Base-by-base conservation (phyloP, 2,113 vertebrate species). In the Cinclus mexicanus region DNA sequence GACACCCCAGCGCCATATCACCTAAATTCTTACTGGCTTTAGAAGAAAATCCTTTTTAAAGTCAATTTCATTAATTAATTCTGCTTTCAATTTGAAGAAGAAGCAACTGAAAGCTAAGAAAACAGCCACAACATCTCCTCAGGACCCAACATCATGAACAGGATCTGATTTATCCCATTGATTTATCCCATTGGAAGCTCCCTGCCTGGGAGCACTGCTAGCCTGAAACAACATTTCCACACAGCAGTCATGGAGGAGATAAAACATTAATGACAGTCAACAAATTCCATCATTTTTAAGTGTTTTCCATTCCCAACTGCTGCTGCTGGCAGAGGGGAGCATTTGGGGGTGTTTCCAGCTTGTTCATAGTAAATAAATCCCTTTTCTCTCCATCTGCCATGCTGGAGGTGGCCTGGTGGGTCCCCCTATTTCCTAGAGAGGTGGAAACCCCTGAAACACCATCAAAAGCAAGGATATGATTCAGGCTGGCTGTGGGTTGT, bases 301-400 rank as follows among this genome's bases (percentile, higher is more conserved):
- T 68, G 88, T 60, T 90, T 86, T 93, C 76, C 56, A 59, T 89
- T 90, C 90, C 92, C 76, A 94, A 81, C 85, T 86, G 88, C 90
- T 0, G 6, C 87, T 92, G 85, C 85, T 96, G 96, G 95, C 94
- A 94, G 71, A 96, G 64, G 94, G 82, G 90, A 93, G 68, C 5
- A 4, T 68, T 71, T 90, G 88, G 85, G 87, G 94, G 78, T 60
- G 88, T 96, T 97, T 79, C 92, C 88, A 68, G 68, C 65, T 92
- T 8, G 0, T 19, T 88, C 18, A 7, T 44, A 96, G 93, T 94
- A 96, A 97, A 94, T 68, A 96, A 90, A 94, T 86, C 68, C 90
- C 64, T 90, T 59, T 79, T 18, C 55, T 81, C 83, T 93, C 94
- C 94, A 97, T 96, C 94, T 97, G 95, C 83, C 1, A 0, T 0